These are phyloP conservation scores for Seira ritae DNA, from an alignment of 2,888 invertebrate genomes.

Conservation along the genomic window DNA sequence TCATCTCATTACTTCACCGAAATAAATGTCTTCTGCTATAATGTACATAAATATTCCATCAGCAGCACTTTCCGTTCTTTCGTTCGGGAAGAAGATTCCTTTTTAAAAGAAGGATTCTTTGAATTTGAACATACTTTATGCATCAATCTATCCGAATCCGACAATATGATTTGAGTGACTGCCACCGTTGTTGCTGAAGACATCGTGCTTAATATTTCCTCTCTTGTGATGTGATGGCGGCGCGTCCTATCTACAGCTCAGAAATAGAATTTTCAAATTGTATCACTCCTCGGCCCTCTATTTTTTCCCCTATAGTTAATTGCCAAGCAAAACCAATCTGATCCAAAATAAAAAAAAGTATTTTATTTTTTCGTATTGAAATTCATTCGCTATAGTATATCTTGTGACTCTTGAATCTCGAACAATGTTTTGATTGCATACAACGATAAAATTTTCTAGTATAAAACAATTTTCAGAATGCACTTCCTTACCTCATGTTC, in stretches of 20 bases:
- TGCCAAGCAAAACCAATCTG: conserved; percentile 7
- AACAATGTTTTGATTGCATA: conserved; percentile 3
- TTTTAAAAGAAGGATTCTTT: conserved; percentile 14
- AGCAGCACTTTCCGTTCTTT: background rate
- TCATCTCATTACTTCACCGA: background rate
- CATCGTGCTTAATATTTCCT: conserved; percentile 2
- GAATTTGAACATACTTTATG: conserved; percentile 16
- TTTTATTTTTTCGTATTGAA: background rate
- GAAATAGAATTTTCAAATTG: too few species aligned
- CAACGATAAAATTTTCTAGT: background rate
- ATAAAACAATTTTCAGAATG: background rate
- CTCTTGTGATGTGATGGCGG: background rate
- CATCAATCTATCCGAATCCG: conserved; percentile 28
- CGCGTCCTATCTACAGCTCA: background rate
- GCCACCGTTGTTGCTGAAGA: background rate
- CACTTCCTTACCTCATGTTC: background rate
- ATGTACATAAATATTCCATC: conserved; percentile 37
- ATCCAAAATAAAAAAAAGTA: conserved; percentile 3
- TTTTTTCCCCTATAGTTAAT: background rate
- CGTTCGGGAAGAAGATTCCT: background rate
- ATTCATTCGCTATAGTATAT: background rate
- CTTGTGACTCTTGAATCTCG: background rate
- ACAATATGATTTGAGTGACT: conserved; percentile 11
- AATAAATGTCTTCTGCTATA: conserved; percentile 23
- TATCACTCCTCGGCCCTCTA: too few species aligned